Conservation (phyloP, 1,140 invertebrate species). For the Bombus sibiricus region DNA sequence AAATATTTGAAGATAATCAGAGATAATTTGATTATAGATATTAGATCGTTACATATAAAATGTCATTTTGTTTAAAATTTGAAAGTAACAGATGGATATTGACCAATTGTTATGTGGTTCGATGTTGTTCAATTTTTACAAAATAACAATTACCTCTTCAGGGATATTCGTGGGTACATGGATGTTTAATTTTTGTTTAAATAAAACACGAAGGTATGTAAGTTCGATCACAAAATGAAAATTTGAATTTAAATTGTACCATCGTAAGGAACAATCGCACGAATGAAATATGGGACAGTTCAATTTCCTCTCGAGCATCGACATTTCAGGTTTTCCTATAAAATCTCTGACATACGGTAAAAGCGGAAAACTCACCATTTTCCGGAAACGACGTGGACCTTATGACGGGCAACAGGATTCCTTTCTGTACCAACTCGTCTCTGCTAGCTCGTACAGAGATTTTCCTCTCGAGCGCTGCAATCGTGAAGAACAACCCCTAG, state of each 20-base stretch:
- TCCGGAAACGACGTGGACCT: constrained; percentile 91
- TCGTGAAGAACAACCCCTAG: constrained; percentile 21
- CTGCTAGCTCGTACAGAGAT: constrained; percentile 98
- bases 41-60: too few species aligned
- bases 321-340: neutral
- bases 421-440: constrained; percentile 98
- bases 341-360: neutral
- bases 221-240: neutral
- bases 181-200: too few species aligned
- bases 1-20: too few species aligned
- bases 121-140: too few species aligned
- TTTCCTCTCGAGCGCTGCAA: constrained; percentile 96
- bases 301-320: neutral
- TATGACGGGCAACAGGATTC: constrained; percentile 95
- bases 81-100: too few species aligned
- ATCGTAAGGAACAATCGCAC: neutral
- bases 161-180: too few species aligned
- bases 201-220: too few species aligned
- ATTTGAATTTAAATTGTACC: neutral
- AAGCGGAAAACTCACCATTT: constrained; percentile 85
- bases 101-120: too few species aligned
- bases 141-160: too few species aligned
- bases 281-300: neutral
- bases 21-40: neutral
- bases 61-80: too few species aligned